Evolutionary conservation across 2,797 vertebrate genomes (phyloP), one percentile per base, ranked within the genome.

Genomic region (Sus cebifrons): DNA sequence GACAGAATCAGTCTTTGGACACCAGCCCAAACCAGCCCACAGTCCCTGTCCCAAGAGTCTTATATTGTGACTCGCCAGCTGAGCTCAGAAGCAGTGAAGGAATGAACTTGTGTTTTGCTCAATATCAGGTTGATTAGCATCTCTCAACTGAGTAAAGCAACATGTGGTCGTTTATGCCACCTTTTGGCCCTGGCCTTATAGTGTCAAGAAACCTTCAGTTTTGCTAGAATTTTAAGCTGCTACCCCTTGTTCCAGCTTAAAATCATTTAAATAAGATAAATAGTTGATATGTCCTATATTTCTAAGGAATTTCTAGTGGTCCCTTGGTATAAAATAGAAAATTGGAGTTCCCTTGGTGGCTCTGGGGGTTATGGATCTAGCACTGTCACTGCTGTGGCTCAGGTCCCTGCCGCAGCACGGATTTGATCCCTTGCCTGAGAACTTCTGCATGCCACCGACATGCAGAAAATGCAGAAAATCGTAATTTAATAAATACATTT

Each of bases 201-300:
- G 23, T 79, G 12, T 78, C 81, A 86, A 77, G 52, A 93, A 91
- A 49, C 52, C 40, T 82, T 73, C 54, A n/a, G 0, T 94, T 92
- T 83, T 89, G 40, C 13, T 70, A 36, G 8, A 77, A 65, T 25
- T 84, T 89, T 20, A 75, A 89, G 17, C 62, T 89, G 29, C 70
- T 74, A 18, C 44, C 92, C 23, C 58, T 91, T 84, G 60, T 87
- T 89, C 17, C 60, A 62, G 36, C 16, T 81, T 94, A 87, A 89
- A 68, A 54, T 92, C 40, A 77, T 62, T 96, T 71, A 92, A 86
- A 82, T 60, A 32, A 82, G 16, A 91, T 77, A 71, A 81, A 49
- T 17, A 40, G 56, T 88, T 71, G 20, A 18, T 87, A 62, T 29
- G 4, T 74, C 15, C 52, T 20, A 40, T 81, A 56, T 79, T 84